Evolutionary conservation across 2,797 vertebrate species (phyloP).

Genomic region (Typhlichthys eigenmanni): DNA sequence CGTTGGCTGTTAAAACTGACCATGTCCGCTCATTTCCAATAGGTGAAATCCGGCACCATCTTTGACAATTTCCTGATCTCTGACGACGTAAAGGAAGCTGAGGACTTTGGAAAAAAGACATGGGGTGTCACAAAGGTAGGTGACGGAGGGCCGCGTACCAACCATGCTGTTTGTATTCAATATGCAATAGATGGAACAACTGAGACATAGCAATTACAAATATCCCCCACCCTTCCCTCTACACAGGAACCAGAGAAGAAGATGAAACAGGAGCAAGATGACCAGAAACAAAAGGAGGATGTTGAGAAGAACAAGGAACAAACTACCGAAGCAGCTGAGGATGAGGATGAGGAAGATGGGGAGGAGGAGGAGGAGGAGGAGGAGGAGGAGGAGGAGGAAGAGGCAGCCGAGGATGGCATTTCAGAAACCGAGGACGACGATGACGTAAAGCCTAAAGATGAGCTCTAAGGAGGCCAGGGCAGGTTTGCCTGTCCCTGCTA

Average conservation of each 20-base stretch:
- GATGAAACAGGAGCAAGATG: constrained; percentile 81
- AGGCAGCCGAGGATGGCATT: constrained; percentile 47
- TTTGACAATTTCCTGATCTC: constrained; percentile 85
- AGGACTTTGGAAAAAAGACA: constrained; percentile 79
- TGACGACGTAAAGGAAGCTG: constrained; percentile 81
- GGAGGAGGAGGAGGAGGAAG: constrained; percentile 21
- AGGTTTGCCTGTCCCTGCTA: constrained; percentile 30
- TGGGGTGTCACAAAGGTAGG: constrained; percentile 83
- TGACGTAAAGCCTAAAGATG: constrained; percentile 66
- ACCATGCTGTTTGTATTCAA: background rate
- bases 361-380: constrained; percentile 17
- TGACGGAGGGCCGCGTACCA: background rate
- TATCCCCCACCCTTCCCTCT: too few species aligned
- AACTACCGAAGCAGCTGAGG: constrained; percentile 17
- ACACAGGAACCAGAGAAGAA: constrained; percentile 78
- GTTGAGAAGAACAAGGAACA: constrained; percentile 75
- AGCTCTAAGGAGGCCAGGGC: constrained; percentile 68
- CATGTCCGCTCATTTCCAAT: constrained; percentile 15
- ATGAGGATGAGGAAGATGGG: constrained; percentile 32
- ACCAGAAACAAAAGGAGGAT: constrained; percentile 78
- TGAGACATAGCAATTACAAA: background rate
- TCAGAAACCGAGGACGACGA: constrained; percentile 57
- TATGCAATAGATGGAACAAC: background rate
- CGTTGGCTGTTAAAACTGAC: background rate
- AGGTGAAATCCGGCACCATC: constrained; percentile 87